Percentiles rank a stretch among this genome's conserved stretches.
These are phyloP conservation scores for Epistrophella euchroma DNA, from an alignment of 2,888 invertebrate genomes.

Conservation along the genomic window DNA sequence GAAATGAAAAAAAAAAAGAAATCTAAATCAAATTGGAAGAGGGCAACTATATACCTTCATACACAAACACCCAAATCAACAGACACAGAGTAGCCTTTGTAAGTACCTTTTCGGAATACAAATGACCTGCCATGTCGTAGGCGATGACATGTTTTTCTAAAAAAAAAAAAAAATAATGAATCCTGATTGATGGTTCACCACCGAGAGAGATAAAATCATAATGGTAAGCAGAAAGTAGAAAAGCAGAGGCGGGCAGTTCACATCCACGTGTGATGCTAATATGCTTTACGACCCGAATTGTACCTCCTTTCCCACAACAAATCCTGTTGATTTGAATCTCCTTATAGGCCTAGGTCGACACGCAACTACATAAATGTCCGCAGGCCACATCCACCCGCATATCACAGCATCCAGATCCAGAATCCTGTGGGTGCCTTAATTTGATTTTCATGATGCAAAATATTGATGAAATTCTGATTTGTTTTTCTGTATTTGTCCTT, in stretches of 20 bases:
- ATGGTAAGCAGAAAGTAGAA: background rate
- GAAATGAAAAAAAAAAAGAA: background rate
- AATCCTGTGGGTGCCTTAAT: constrained; percentile 42
- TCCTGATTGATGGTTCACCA: constrained; percentile 67
- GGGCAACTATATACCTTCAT: background rate
- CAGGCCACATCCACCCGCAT: constrained; percentile 3
- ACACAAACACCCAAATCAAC: constrained; percentile 23
- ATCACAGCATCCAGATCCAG: background rate
- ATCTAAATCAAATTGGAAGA: constrained; percentile 18
- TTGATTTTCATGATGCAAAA: constrained; percentile 69
- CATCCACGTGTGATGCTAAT: constrained; percentile 4
- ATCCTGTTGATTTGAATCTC: constrained; percentile 45
- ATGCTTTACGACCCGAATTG: background rate
- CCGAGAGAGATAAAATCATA: background rate
- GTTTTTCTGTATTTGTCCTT: constrained; percentile 28
- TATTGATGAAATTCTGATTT: constrained; percentile 65
- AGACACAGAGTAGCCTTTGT: constrained; percentile 1
- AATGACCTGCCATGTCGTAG: constrained; percentile 60
- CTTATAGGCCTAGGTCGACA: background rate
- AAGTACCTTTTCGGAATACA: constrained; percentile 53
- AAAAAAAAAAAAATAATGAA: constrained; percentile 52
- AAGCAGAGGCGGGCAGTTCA: background rate
- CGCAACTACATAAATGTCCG: background rate
- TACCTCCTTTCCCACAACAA: constrained; percentile 2
- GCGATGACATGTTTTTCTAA: constrained; percentile 59